Evolutionary conservation across 1,140 invertebrate species (phyloP).

Genomic region (Meteorus sp.): DNA sequence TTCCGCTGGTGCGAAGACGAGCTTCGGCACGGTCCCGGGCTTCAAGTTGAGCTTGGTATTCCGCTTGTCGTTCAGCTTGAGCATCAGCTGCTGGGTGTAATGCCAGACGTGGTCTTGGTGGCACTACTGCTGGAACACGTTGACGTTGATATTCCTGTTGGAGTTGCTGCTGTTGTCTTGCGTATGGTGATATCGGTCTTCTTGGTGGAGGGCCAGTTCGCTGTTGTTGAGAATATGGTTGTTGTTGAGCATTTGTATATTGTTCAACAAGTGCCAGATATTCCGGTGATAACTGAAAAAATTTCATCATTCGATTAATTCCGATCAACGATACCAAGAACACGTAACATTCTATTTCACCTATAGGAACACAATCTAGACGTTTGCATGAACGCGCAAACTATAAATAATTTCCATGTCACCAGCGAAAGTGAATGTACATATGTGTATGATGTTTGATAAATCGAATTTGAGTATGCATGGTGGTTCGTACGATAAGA

Average conservation of each 20-base stretch:
- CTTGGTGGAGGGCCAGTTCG: conserved; percentile 33
- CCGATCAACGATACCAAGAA: too few relatives aligned
- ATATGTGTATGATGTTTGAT: too few relatives aligned
- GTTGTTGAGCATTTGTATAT: conserved; percentile 43
- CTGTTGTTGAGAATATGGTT: conserved; percentile 25
- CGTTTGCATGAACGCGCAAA: too few relatives aligned
- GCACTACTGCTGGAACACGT: conserved; percentile 45
- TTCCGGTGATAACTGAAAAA: conserved; percentile 52
- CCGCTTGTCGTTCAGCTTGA: conserved; percentile 41
- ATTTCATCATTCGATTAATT: too few relatives aligned
- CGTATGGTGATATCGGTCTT: conserved; percentile 42
- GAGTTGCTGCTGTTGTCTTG: conserved; percentile 50
- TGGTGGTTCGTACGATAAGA: too few relatives aligned
- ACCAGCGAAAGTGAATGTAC: too few relatives aligned
- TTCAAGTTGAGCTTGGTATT: conserved; percentile 43
- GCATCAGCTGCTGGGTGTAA: conserved; percentile 47
- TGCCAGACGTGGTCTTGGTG: conserved; percentile 44
- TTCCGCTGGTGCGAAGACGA: conserved; percentile 36
- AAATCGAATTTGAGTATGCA: too few relatives aligned
- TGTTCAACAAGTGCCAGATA: conserved; percentile 50
- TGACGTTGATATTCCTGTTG: conserved; percentile 52
- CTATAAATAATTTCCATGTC: too few relatives aligned
- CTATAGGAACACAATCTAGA: too few relatives aligned
- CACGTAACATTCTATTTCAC: too few relatives aligned
- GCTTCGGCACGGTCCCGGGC: conserved; percentile 39